These are phyloP conservation scores for Odontomachus brunneus DNA, from an alignment of 1,140 invertebrate species.

Conservation along the genomic window DNA sequence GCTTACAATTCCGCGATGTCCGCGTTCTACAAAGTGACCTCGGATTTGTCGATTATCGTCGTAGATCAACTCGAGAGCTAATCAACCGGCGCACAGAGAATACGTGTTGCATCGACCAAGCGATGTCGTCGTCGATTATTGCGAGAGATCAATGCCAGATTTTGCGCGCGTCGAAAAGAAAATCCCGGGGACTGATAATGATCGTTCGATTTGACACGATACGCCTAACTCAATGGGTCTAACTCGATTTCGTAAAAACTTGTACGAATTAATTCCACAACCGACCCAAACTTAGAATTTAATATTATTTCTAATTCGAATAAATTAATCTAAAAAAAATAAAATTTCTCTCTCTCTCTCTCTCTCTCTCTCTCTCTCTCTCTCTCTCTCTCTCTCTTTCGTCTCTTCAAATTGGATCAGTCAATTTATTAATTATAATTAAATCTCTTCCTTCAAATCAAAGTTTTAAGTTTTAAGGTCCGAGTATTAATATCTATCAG, in stretches of 20 bases:
- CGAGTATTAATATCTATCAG: too few relatives aligned
- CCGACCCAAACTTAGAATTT: too few relatives aligned
- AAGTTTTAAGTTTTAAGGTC: too few relatives aligned
- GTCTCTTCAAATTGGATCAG: too few relatives aligned
- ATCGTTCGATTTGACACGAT: neutral
- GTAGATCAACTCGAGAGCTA: slow-evolving; percentile 52
- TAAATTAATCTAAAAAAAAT: too few relatives aligned
- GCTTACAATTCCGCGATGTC: slow-evolving; percentile 52
- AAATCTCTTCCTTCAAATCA: too few relatives aligned
- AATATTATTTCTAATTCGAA: too few relatives aligned
- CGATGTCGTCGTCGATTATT: slow-evolving; percentile 8
- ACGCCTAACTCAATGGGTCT: neutral
- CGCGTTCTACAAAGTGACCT: slow-evolving; percentile 58
- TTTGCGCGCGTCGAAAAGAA: neutral
- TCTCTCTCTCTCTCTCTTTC: too few relatives aligned
- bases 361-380: too few relatives aligned
- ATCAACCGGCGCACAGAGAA: slow-evolving; percentile 21
- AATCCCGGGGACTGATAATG: neutral
- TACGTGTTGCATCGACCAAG: slow-evolving; percentile 39
- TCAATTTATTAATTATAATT: too few relatives aligned
- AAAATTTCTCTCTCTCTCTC: too few relatives aligned
- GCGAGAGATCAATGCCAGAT: slow-evolving; percentile 6
- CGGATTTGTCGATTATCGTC: slow-evolving; percentile 58
- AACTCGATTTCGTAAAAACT: neutral
- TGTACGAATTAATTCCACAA: neutral